Percentiles rank a stretch among this genome's conserved stretches.
Conservation (phyloP, 2,888 invertebrate species). For the Perdita meconis region DNA sequence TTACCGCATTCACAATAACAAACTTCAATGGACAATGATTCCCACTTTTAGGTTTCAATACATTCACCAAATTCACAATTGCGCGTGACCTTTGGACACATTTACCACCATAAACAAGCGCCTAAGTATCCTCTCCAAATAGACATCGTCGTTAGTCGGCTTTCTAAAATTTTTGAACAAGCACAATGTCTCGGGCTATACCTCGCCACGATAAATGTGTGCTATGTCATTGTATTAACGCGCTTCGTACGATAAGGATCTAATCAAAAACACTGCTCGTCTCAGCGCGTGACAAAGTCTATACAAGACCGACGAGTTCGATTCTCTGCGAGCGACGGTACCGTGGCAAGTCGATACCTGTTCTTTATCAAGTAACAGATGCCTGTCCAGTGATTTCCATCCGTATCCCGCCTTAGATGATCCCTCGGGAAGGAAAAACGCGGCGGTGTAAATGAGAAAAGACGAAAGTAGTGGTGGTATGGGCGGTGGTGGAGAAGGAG, state of each 20-base stretch:
- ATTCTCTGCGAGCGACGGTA: slow-evolving; percentile 13
- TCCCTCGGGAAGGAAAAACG: slow-evolving; percentile 54
- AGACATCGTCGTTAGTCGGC: slow-evolving; percentile 46
- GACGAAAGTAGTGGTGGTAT: slow-evolving; percentile 43
- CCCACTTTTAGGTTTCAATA: background rate
- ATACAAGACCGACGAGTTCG: slow-evolving; percentile 30
- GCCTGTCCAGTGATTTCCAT: slow-evolving; percentile 22
- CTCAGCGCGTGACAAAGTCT: slow-evolving; percentile 18
- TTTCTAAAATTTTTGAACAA: slow-evolving; percentile 62
- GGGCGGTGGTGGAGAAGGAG: slow-evolving; percentile 9
- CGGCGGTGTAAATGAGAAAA: slow-evolving; percentile 45
- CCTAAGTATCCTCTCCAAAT: slow-evolving; percentile 48
- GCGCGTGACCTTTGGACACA: slow-evolving; percentile 7
- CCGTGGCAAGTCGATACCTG: slow-evolving; percentile 18
- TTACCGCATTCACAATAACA: no score
- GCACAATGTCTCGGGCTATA: slow-evolving; percentile 10
- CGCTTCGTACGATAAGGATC: slow-evolving; percentile 46
- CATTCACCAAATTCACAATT: background rate
- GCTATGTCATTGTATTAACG: slow-evolving; percentile 37
- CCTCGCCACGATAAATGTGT: slow-evolving; percentile 10
- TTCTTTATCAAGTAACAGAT: slow-evolving; percentile 41
- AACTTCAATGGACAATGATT: no score
- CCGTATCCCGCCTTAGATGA: slow-evolving; percentile 2
- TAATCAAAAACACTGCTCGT: slow-evolving; percentile 45
- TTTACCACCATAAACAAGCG: slow-evolving; percentile 13